Percentiles rank a stretch among this genome's conserved stretches.
Evolutionary conservation across 2,888 invertebrate genomes (phyloP).

Genomic region (Eumerus sabulonum): DNA sequence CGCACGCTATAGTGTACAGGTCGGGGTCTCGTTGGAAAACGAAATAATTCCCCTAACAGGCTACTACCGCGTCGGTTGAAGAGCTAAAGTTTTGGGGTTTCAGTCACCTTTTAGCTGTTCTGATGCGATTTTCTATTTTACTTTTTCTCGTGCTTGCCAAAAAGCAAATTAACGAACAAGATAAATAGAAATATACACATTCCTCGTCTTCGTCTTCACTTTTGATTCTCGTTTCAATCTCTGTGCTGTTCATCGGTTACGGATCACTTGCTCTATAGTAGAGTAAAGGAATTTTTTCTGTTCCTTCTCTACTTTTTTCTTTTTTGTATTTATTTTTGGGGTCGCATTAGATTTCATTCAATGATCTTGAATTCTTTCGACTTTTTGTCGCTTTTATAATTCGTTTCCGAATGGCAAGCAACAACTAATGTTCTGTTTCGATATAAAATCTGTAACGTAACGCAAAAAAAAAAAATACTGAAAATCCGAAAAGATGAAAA

Average conservation of each 20-base stretch:
- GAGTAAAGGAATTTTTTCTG: constrained; percentile 54
- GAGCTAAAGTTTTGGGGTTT: constrained; percentile 20
- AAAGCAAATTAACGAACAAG: constrained; percentile 8
- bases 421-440: background rate
- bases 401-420: constrained; percentile 46
- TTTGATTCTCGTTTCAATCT: too few species aligned
- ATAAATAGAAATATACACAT: constrained; percentile 21
- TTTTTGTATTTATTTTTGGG: constrained; percentile 57
- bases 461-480: background rate
- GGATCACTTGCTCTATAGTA: constrained; percentile 50
- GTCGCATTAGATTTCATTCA: constrained; percentile 66
- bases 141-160: constrained; percentile 52
- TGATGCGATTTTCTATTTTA: constrained; percentile 9
- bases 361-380: constrained; percentile 64
- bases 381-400: constrained; percentile 42
- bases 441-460: too few species aligned
- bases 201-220: constrained; percentile 21
- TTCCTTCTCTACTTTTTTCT: constrained; percentile 10
- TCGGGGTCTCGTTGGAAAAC: constrained; percentile 26
- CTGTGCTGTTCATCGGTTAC: constrained; percentile 21
- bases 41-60: constrained; percentile 6
- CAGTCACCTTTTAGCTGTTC: constrained; percentile 10
- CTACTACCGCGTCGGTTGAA: too few species aligned
- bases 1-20: too few species aligned
- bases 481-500: background rate